Conservation (phyloP, 2,797 vertebrate species). For the Threskiornis aethiopicus region DNA sequence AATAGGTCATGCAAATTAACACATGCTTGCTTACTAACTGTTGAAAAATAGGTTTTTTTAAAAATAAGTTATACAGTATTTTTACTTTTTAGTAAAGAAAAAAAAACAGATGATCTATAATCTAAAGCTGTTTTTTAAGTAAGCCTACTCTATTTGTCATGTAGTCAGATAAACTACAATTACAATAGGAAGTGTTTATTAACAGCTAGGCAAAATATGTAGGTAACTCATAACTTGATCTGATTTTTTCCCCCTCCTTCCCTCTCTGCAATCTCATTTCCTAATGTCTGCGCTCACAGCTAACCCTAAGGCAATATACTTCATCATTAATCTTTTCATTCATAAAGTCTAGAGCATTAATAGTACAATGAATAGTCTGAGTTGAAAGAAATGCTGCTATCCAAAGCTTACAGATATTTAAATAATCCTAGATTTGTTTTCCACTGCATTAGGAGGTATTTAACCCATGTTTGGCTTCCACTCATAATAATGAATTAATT, state of each 20-base stretch:
- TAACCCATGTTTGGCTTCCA: neutral
- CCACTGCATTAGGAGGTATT: neutral
- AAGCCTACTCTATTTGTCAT: neutral
- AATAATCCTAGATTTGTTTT: neutral
- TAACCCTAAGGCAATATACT: neutral
- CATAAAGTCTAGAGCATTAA: neutral
- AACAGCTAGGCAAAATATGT: neutral
- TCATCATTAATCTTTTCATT: neutral
- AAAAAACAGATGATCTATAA: neutral
- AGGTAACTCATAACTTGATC: neutral
- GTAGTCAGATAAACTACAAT: neutral
- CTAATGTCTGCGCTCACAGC: neutral
- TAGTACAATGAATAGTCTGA: neutral
- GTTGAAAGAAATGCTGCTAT: neutral
- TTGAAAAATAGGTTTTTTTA: neutral
- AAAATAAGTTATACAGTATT: neutral
- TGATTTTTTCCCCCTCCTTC: neutral
- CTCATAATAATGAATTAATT: neutral
- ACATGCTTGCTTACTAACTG: neutral
- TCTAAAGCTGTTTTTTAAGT: neutral
- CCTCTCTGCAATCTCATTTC: neutral
- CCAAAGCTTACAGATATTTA: neutral
- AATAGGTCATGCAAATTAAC: constrained; percentile 44
- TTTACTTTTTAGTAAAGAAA: neutral
- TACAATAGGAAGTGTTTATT: neutral